Evolutionary conservation across 2,888 invertebrate species (phyloP), one percentile per base, ranked within the genome.

Genomic region (Pseudeuparius sepicola): DNA sequence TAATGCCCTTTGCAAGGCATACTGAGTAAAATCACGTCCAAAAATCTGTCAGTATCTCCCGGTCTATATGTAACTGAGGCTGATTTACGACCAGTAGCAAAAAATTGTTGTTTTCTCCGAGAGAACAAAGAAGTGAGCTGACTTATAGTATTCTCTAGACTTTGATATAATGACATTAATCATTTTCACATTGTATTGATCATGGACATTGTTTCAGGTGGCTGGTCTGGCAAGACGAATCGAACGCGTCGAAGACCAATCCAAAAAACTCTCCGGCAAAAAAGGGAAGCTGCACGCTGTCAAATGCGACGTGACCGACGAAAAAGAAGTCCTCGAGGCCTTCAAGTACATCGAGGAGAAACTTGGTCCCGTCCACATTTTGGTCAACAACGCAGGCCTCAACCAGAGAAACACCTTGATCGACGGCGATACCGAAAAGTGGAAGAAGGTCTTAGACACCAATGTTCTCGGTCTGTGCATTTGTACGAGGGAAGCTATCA

Each of bases 401-500:
- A 13, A 45, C 7, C 34, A 37, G 24, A 33, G 27, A 6, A 40
- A 35, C 3, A 43, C 10, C 34, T 24, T 47, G 13, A 32, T 31
- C 16, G 43, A 47, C 14, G 47, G 47, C 4, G 24, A 36, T 9
- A 39, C 42, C 4, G 31, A 37, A 14, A 36, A 37, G 11, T 46
- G 44, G 46, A 43, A 35, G 24, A 37, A 36, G 23, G 32, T 45
- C 4, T 42, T 39, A 27, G 45, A 48, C 28, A 40, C 36, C 1
- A 50, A 50, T 16, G 18, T 36, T 10, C 15, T 39, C 36, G 51
- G 46, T 4, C 32, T 52, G 4, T 45, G 42, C 17, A 46, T 50
- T 11, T 42, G 46, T 11, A 51, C 52, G 1, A 44, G 49, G 23
- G 47, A 50, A 32, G 52, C 50, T 3, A 37, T 52, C 7, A 45